Evolutionary conservation across 2,888 invertebrate species (phyloP), one percentile per base, ranked within the genome.

Genomic region (Pollenia angustigena): DNA sequence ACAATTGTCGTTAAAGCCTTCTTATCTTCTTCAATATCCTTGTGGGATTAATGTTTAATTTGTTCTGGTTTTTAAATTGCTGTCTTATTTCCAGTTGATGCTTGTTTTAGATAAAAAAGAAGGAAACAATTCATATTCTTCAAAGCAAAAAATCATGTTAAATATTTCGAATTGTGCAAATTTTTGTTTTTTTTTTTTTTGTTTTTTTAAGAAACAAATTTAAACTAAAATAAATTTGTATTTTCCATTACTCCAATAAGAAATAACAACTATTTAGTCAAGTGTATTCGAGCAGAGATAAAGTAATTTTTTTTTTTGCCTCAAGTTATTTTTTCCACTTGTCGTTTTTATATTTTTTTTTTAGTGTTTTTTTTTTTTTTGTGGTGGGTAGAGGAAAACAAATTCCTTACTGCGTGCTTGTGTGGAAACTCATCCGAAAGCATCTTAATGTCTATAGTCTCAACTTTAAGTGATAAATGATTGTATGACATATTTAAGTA

Each of bases 391-490:
- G 42, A 18, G 48, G 18, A 2, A 11, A 40, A 18, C 16, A 50
- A 69, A 69, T 60, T 79, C 18, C 16, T 48, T 42, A 48, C 32
- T 58, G 56, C 74, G 12, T 52, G 44, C n/a, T 68, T 50, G 44
- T 18, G 50, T 54, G 23, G 44, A 14, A 75, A 68, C 60, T 50
- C 58, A 46, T 75, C 44, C 52, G 32, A 54, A 44, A 56, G 69
- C 69, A 62, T 76, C 40, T 71, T 16, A 82, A 69, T 62, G 52
- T 82, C 52, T 60, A 40, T 40, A 40, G 56, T 62, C 54, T 56
- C n/a, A 56, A 54, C 48, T 76, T 82, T 32, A 69, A 71, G 69
- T 64, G 76, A 71, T 76, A 56, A 76, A 82, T 82, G 76, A 71
- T 71, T 76, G 68, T 56, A n/a, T 71, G 62, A 69, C 75, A 69